phyloP scores from a whole-genome alignment of 2,888 invertebrate genomes.

The Stenchaetothrips biformis region DNA sequence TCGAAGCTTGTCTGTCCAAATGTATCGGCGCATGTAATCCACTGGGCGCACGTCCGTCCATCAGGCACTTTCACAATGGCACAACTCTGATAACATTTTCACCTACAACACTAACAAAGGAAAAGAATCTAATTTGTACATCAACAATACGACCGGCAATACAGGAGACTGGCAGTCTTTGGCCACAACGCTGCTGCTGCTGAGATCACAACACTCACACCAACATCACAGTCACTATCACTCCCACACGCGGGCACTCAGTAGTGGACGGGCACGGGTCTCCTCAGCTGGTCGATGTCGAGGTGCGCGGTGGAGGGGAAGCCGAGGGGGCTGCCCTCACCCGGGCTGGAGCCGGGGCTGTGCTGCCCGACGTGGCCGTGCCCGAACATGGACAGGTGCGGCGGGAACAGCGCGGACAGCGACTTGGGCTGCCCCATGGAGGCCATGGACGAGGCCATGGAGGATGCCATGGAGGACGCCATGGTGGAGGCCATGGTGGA shows the following conservation, averaged over 20 bases:
- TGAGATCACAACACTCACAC: background rate
- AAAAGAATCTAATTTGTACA: background rate
- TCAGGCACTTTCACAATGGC: background rate
- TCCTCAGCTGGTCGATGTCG: conserved; percentile 52
- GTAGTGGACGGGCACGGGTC: conserved; percentile 68
- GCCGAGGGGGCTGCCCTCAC: conserved; percentile 37
- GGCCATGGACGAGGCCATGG: conserved; percentile 34
- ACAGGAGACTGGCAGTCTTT: background rate
- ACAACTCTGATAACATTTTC: background rate
- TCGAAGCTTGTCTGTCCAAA: background rate
- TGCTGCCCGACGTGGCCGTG: conserved; percentile 46
- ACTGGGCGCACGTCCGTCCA: too few species aligned
- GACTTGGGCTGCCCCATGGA: conserved; percentile 43
- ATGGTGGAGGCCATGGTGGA: conserved; percentile 35
- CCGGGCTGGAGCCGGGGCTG: conserved; percentile 47
- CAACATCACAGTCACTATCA: conserved; percentile 19
- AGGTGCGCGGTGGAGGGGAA: conserved; percentile 35
- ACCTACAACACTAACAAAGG: background rate
- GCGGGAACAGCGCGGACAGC: conserved; percentile 52
- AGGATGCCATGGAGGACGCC: conserved; percentile 33
- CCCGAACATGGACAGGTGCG: conserved; percentile 45
- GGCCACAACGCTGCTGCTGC: background rate
- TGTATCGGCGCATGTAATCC: too few species aligned
- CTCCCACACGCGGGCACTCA: conserved; percentile 47
- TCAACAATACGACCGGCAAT: background rate